phyloP scores from a whole-genome alignment of 2,797 vertebrate genomes.

The Coranthus polyacanthus region DNA sequence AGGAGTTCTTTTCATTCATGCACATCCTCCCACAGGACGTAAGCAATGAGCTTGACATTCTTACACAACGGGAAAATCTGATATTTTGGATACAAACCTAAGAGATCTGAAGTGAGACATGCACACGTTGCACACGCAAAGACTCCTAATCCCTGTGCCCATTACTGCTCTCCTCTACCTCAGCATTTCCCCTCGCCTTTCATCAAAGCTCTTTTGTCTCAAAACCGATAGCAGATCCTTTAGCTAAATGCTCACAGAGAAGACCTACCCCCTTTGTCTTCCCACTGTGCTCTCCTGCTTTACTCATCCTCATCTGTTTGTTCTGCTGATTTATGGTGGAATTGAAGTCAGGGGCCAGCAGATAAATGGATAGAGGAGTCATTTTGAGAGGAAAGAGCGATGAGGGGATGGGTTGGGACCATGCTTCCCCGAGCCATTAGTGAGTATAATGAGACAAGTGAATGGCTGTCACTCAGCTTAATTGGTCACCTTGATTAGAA shows the following conservation, averaged over 20 bases:
- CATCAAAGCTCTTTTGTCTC: slow-evolving; percentile 66
- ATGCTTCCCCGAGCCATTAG: slow-evolving; percentile 64
- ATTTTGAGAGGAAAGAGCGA: slow-evolving; percentile 58
- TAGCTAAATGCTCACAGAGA: slow-evolving; percentile 58
- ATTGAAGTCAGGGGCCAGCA: slow-evolving; percentile 58
- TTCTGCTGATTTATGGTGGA: slow-evolving; percentile 72
- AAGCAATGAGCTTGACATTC: slow-evolving; percentile 27
- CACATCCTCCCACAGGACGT: slow-evolving; percentile 50
- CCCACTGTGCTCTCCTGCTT: slow-evolving; percentile 34
- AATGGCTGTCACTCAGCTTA: slow-evolving; percentile 73
- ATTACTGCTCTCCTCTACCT: slow-evolving; percentile 53
- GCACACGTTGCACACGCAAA: slow-evolving; percentile 30
- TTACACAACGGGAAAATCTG: slow-evolving; percentile 45
- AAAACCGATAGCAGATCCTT: slow-evolving; percentile 65
- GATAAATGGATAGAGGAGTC: slow-evolving; percentile 65
- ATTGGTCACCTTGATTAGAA: slow-evolving; percentile 74
- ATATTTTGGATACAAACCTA: slow-evolving; percentile 70
- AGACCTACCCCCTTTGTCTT: slow-evolving; percentile 60
- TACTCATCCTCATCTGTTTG: slow-evolving; percentile 66
- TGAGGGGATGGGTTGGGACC: slow-evolving; percentile 53
- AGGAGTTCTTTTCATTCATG: slow-evolving; percentile 24
- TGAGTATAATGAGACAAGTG: slow-evolving; percentile 63
- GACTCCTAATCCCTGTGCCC: slow-evolving; percentile 39
- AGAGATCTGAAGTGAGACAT: slow-evolving; percentile 38
- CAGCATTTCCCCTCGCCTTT: slow-evolving; percentile 68